These are phyloP conservation scores for Cerastoderma edule DNA, from an alignment of 2,888 invertebrate genomes.

Conservation along the genomic window DNA sequence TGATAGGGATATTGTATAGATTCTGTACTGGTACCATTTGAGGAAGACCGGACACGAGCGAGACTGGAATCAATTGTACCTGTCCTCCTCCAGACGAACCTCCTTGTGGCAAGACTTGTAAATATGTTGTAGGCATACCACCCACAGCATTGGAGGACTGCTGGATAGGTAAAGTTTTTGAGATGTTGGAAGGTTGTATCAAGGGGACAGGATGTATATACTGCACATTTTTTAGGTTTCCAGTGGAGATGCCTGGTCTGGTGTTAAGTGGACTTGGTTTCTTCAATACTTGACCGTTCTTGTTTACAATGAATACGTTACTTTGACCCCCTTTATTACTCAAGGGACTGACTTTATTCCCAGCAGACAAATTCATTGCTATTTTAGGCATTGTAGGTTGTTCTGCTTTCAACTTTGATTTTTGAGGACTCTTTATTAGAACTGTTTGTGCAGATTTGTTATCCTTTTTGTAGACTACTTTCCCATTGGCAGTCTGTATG, in stretches of 20 bases:
- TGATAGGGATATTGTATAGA: not conserved
- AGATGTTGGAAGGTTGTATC: not conserved
- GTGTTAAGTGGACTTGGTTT: not conserved
- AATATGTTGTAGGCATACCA: not conserved
- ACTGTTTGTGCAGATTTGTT: constrained; percentile 14
- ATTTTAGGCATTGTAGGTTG: not conserved
- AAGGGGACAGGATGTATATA: constrained; percentile 4
- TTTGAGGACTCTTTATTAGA: constrained; percentile 2
- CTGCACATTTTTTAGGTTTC: not conserved
- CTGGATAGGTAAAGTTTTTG: not conserved
- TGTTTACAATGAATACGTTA: constrained; percentile 3
- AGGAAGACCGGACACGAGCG: not conserved
- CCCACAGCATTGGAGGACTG: not conserved
- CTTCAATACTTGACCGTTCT: not conserved
- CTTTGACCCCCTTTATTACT: not conserved
- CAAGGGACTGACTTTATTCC: not conserved
- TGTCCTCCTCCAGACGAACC: not conserved
- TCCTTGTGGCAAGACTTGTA: not conserved
- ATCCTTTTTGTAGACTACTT: constrained; percentile 14
- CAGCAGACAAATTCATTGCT: not conserved
- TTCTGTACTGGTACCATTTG: not conserved
- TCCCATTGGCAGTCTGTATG: constrained; percentile 9
- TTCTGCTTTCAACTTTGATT: not conserved
- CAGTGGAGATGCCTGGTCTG: not conserved
- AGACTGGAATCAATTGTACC: constrained; percentile 16